Base-by-base conservation (phyloP, 1,140 invertebrate species). In the Psix sp. region DNA sequence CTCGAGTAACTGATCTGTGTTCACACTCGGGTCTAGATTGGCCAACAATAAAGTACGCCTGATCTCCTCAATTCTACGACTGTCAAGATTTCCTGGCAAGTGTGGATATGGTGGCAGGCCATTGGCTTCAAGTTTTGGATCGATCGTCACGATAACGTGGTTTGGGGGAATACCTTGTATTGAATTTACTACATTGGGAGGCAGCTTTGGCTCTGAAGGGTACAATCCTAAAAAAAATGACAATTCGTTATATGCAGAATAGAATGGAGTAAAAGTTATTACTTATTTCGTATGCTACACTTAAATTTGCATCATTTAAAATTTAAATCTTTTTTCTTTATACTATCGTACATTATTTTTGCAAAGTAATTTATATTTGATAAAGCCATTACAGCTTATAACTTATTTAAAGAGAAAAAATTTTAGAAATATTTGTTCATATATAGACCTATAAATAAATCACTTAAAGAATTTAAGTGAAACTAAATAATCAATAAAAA, bases 11-110 rank as follows among this genome's bases (percentile, higher is more conserved):
- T 96, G 92, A 26, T 95, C 92, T 4, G 93, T 87, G 0, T 91
- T 91, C 66, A 92, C 90, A 52, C 89, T 89, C 18, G 90, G 68
- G 42, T 86, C 86, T 63, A 94, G 89, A 36, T 97, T 89, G 74
- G 96, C 95, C 31, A 93, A 89, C 1, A 96, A 89, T 31, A 96
- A 90, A 0, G 97, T 98, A 45, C 97, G 89, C 7, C 98, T 89
- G 14, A 99, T 99, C 88, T 99, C 98, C 88, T 99, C 98, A 56
- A 99, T 95, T 83, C 95, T 96, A 15, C 93, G 89, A 14, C 93
- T 92, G 84, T 99, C 97, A 74, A 95, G 93, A 48, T 92, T 93
- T 0, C 94, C 94, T 20, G 98, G 96, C 38, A 99, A 82, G 3
- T 94, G 93, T 6, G 98, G 98, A 88, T 99, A 99, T 10, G 92